Conservation (phyloP, 2,888 invertebrate species). For the Apodemia hepburni region DNA sequence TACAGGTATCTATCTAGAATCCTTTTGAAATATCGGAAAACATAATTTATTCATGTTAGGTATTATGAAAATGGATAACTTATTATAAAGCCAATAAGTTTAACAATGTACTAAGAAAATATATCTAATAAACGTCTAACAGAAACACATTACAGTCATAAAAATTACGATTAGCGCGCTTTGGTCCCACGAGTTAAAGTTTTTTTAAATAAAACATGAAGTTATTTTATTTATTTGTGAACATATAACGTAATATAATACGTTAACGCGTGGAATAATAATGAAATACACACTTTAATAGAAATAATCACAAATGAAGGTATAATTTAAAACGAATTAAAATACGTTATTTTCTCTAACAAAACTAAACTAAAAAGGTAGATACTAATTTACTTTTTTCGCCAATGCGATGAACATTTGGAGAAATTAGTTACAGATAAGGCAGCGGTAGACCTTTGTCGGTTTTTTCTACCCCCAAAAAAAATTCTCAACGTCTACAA, state of each 20-base stretch:
- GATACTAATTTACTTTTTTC: conserved; percentile 45
- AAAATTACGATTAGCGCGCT: background rate
- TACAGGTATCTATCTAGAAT: no score
- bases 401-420: conserved; percentile 49
- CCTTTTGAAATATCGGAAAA: no score
- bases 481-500: conserved; percentile 57
- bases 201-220: background rate
- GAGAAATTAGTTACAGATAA: conserved; percentile 56
- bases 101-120: background rate
- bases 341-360: conserved; percentile 3
- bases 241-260: background rate
- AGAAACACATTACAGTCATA: no score
- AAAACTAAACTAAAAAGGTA: conserved; percentile 6
- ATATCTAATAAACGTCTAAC: background rate
- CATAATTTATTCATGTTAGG: no score
- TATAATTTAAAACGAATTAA: conserved; percentile 3
- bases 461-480: conserved; percentile 54
- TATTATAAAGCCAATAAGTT: no score
- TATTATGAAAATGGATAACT: no score
- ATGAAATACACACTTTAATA: background rate
- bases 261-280: background rate
- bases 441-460: conserved; percentile 57
- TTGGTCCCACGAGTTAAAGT: background rate
- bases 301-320: conserved; percentile 22
- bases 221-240: conserved; percentile 1